These are phyloP conservation scores for Corapipo altera DNA, from an alignment of 2,113 vertebrate species.

Conservation along the genomic window DNA sequence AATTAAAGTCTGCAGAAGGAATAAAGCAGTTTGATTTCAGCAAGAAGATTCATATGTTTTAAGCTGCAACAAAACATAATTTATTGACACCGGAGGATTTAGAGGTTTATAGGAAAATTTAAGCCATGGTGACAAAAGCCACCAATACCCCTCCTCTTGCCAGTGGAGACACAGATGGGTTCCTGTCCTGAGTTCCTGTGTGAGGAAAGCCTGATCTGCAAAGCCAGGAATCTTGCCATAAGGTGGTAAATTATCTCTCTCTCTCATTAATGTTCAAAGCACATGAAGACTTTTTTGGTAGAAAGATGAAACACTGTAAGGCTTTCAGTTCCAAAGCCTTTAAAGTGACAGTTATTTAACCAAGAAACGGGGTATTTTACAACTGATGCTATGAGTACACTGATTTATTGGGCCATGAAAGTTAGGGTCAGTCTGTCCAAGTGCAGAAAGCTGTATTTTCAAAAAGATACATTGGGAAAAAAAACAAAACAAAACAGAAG, in stretches of 20 bases:
- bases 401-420: background rate
- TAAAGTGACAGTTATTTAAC: conserved; percentile 22
- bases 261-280: conserved; percentile 17
- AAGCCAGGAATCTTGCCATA: conserved; percentile 52
- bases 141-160: background rate
- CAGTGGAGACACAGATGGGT: background rate
- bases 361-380: background rate
- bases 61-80: background rate
- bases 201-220: background rate
- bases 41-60: background rate
- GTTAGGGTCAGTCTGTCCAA: background rate
- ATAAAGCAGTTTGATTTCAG: background rate
- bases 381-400: background rate
- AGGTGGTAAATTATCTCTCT: conserved; percentile 12
- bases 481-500: background rate
- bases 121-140: background rate
- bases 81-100: background rate
- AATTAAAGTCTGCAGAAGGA: background rate
- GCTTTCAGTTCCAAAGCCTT: conserved; percentile 17
- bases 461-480: background rate
- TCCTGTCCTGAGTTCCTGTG: background rate
- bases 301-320: conserved; percentile 17
- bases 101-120: background rate
- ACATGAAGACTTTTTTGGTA: conserved; percentile 60
- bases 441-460: background rate